Evolutionary conservation across 2,113 vertebrate species (phyloP).

Genomic region (Mionectes macconnelli): DNA sequence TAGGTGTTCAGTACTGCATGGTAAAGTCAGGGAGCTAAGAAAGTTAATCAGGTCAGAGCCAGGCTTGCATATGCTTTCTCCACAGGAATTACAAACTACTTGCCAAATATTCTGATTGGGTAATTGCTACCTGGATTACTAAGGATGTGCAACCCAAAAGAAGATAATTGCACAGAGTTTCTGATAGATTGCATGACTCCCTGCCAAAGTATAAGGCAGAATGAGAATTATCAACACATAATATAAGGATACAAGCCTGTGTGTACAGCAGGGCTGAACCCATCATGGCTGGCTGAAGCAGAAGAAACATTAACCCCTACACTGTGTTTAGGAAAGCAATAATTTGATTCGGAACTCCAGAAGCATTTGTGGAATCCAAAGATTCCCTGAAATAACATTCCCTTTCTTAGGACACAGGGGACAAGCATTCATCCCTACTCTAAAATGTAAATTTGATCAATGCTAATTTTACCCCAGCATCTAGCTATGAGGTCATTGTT

Average conservation of each 20-base stretch:
- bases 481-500: constrained; percentile 41
- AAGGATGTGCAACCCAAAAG: constrained; percentile 39
- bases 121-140: constrained; percentile 70
- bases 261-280: not conserved
- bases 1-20: not conserved
- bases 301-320: not conserved
- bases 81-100: constrained; percentile 33
- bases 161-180: constrained; percentile 45
- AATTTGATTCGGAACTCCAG: not conserved
- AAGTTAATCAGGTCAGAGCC: constrained; percentile 57
- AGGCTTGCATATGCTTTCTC: constrained; percentile 56
- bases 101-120: constrained; percentile 65
- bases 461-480: not conserved
- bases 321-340: not conserved
- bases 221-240: constrained; percentile 11
- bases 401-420: not conserved
- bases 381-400: constrained; percentile 15
- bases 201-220: not conserved
- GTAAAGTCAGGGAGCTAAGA: not conserved
- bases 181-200: constrained; percentile 15
- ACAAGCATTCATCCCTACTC: not conserved
- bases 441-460: constrained; percentile 18
- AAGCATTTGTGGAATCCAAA: constrained; percentile 24
- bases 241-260: not conserved
- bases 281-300: not conserved